phyloP scores from a whole-genome alignment of 1,140 invertebrate species.

The Heliconius eleuchia region DNA sequence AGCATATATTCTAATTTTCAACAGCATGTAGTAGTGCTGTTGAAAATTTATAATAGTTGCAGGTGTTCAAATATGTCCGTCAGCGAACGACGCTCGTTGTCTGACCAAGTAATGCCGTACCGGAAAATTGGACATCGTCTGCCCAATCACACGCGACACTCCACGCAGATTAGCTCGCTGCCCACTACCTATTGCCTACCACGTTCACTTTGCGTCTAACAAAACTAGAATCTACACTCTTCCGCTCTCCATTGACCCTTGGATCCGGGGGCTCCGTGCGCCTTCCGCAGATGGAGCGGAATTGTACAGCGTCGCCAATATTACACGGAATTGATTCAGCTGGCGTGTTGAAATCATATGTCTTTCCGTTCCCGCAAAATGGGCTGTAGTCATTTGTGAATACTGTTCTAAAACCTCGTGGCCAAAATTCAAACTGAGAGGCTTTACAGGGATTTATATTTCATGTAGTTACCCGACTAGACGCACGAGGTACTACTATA shows the following conservation, averaged over 20 bases:
- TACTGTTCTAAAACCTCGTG: slow-evolving; percentile 13
- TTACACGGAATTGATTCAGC: slow-evolving; percentile 42
- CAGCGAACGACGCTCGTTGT: slow-evolving; percentile 57
- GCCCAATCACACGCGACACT: slow-evolving; percentile 79
- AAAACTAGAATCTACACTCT: slow-evolving; percentile 65
- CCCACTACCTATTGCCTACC: slow-evolving; percentile 48
- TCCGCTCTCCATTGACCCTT: slow-evolving; percentile 64
- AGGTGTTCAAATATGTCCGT: slow-evolving; percentile 57
- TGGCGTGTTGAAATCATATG: slow-evolving; percentile 36
- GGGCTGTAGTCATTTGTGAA: slow-evolving; percentile 27
- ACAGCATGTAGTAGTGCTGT: background rate
- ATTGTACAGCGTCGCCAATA: slow-evolving; percentile 57
- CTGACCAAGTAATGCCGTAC: slow-evolving; percentile 69
- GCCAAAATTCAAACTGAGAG: background rate
- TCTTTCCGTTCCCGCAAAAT: slow-evolving; percentile 35
- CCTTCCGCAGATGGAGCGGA: slow-evolving; percentile 54
- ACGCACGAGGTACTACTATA: background rate
- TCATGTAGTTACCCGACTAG: background rate
- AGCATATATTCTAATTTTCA: background rate
- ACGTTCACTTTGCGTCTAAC: slow-evolving; percentile 33
- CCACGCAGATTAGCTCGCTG: slow-evolving; percentile 75
- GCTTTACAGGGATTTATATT: slow-evolving; percentile 5
- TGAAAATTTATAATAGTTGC: slow-evolving; percentile 12
- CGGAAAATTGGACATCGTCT: slow-evolving; percentile 79
- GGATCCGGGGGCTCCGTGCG: slow-evolving; percentile 45